phyloP scores from a whole-genome alignment of 2,888 invertebrate genomes.

The Kuschelorhynchus macadamiae region DNA sequence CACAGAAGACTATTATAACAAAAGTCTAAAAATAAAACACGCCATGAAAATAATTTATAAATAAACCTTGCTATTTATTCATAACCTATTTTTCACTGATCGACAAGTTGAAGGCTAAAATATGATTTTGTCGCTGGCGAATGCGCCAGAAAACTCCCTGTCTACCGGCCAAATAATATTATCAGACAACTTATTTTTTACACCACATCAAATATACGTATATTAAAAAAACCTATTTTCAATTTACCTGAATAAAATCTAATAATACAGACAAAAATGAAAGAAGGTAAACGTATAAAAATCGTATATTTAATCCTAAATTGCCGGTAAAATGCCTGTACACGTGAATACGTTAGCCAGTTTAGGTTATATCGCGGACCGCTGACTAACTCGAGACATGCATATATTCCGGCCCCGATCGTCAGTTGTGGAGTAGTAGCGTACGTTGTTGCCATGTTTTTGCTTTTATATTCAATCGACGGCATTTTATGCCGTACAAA shows the following conservation, averaged over 20 bases:
- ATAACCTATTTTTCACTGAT: not conserved
- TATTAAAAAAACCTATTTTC: not conserved
- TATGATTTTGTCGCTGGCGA: slow-evolving; percentile 3
- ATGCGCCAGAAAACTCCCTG: slow-evolving; percentile 12
- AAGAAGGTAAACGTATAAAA: not conserved
- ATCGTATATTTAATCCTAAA: not conserved
- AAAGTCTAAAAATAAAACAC: slow-evolving; percentile 1
- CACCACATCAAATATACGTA: not conserved
- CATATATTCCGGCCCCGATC: slow-evolving; percentile 18
- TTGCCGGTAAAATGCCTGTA: not conserved
- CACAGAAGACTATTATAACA: slow-evolving; percentile 28
- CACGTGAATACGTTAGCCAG: not conserved
- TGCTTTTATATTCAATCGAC: not conserved
- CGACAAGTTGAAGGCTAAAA: not conserved
- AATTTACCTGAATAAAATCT: slow-evolving; percentile 7
- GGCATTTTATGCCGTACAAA: not conserved
- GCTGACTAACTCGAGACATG: slow-evolving; percentile 24
- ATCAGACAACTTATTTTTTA: not conserved
- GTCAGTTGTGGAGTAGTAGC: slow-evolving; percentile 11
- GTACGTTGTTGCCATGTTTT: slow-evolving; percentile 20
- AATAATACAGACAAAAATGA: not conserved
- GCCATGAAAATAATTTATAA: not conserved
- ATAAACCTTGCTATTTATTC: slow-evolving; percentile 8
- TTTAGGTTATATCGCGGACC: slow-evolving; percentile 22
- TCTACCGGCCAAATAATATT: not conserved